Conservation (phyloP, 2,797 vertebrate species). For the Selene dorsalis region DNA sequence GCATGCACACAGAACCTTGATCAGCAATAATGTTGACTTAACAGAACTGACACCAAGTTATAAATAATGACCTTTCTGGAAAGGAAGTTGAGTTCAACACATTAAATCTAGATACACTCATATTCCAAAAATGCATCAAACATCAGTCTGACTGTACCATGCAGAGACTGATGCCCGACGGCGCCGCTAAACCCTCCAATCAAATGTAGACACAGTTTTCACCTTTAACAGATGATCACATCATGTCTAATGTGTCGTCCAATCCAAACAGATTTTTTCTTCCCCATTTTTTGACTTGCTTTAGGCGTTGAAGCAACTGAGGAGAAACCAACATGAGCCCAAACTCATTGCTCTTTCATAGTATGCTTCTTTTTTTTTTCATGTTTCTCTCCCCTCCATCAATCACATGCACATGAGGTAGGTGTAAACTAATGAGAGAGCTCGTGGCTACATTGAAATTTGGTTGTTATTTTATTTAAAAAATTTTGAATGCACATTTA, state of each 20-base stretch:
- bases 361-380: constrained; percentile 49
- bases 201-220: constrained; percentile 42
- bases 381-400: constrained; percentile 47
- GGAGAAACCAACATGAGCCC: constrained; percentile 46
- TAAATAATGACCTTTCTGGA: constrained; percentile 13
- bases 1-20: not conserved
- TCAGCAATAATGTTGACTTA: not conserved
- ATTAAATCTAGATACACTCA: constrained; percentile 13
- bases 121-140: constrained; percentile 36
- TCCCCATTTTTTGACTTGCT: constrained; percentile 54
- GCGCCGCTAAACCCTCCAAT: constrained; percentile 44
- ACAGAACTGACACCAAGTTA: constrained; percentile 5
- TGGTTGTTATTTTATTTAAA: constrained; percentile 28
- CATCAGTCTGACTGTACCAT: constrained; percentile 26
- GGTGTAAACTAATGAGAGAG: constrained; percentile 56
- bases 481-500: constrained; percentile 34
- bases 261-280: constrained; percentile 59
- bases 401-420: constrained; percentile 44
- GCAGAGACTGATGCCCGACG: constrained; percentile 40
- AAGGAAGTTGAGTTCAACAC: constrained; percentile 5
- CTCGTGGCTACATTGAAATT: constrained; percentile 44
- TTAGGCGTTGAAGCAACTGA: constrained; percentile 51
- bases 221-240: constrained; percentile 48
- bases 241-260: constrained; percentile 49
- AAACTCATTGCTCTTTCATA: constrained; percentile 31